Conservation (phyloP, 1,140 invertebrate genomes). For the Hermatobates lingyangjiaoensis region DNA sequence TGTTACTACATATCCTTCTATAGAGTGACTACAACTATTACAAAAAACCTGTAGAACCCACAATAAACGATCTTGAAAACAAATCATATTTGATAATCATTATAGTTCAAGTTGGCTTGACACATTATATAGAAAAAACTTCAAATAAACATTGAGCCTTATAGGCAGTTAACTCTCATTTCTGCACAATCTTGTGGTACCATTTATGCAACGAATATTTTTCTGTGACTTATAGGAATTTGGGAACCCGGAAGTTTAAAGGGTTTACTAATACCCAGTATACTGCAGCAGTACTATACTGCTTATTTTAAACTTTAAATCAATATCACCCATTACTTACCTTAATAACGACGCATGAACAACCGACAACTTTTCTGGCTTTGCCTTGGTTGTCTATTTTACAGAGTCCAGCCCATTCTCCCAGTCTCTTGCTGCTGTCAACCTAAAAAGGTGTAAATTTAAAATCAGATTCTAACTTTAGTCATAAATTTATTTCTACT, state of each 20-base stretch:
- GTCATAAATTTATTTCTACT: no score
- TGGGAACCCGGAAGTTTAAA: neutral
- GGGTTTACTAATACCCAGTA: neutral
- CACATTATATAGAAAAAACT: no score
- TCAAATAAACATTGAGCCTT: neutral
- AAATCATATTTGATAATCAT: no score
- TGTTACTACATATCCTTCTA: no score
- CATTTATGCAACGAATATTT: neutral
- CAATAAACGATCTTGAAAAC: no score
- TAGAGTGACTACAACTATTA: no score
- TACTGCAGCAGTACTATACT: neutral
- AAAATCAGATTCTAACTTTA: no score
- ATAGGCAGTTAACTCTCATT: neutral
- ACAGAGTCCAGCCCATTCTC: conserved; percentile 94
- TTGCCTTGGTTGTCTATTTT: conserved; percentile 99
- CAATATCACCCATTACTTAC: conserved; percentile 23
- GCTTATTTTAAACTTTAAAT: neutral
- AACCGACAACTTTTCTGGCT: conserved; percentile 95
- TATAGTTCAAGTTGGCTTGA: no score
- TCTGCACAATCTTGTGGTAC: neutral
- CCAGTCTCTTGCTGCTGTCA: conserved; percentile 10
- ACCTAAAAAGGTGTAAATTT: conserved; percentile 1
- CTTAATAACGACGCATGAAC: conserved; percentile 94
- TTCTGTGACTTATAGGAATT: neutral
- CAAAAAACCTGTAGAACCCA: no score